Percentiles rank a stretch among this genome's conserved stretches.
These are phyloP conservation scores for Channa argus DNA, from an alignment of 2,113 vertebrate genomes.

Conservation along the genomic window DNA sequence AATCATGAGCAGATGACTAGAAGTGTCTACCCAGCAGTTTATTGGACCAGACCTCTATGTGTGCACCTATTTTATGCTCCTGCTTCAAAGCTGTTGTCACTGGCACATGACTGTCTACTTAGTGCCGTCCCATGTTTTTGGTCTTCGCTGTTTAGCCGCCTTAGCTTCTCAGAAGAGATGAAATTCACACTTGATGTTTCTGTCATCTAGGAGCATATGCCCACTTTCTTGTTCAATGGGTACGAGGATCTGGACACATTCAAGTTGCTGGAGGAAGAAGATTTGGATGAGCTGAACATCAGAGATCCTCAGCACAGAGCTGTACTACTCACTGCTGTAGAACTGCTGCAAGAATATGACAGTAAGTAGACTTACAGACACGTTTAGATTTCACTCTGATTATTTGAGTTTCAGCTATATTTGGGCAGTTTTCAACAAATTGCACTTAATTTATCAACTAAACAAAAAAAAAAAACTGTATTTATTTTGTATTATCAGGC, in stretches of 20 bases:
- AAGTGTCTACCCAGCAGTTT: background rate
- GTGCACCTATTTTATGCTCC: conserved; percentile 3
- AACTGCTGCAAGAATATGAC: conserved; percentile 96
- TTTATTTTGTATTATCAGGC: conserved; percentile 79
- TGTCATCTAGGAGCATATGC: conserved; percentile 93
- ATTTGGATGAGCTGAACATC: conserved; percentile 97
- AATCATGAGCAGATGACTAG: conserved; percentile 47
- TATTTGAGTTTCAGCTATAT: no score
- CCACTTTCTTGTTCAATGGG: conserved; percentile 97
- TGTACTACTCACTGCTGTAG: conserved; percentile 94
- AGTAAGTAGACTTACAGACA: conserved; percentile 83
- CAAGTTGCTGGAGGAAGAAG: conserved; percentile 96
- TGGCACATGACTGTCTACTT: no score
- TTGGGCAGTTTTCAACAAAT: no score
- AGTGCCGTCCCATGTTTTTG: background rate
- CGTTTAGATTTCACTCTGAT: no score
- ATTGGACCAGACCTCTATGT: background rate
- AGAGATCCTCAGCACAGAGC: conserved; percentile 94
- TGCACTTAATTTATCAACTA: no score
- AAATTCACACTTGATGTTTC: background rate
- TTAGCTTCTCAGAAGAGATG: background rate
- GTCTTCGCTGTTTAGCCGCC: no score
- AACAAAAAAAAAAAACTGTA: background rate
- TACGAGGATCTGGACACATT: conserved; percentile 99
- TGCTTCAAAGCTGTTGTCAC: background rate